Evolutionary conservation across 2,113 vertebrate species (phyloP).

Genomic region (Sapayoa aenigma): DNA sequence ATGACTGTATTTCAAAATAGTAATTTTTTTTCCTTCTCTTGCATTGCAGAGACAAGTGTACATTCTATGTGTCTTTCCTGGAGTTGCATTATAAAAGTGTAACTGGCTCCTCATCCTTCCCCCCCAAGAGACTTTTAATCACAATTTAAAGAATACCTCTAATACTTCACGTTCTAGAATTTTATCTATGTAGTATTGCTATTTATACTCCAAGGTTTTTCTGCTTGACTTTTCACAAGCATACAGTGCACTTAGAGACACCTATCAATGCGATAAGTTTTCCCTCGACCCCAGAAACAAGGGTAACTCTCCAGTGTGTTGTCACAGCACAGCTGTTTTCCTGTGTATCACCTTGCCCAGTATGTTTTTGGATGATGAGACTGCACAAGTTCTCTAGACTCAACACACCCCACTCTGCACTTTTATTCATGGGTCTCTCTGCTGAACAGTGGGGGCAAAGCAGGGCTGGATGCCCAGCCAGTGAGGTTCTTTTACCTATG

Average conservation of each 20-base stretch:
- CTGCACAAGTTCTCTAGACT: neutral
- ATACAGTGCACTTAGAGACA: neutral
- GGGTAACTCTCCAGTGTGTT: too few relatives aligned
- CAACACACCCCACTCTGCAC: fast-evolving
- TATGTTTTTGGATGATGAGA: neutral
- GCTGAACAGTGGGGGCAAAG: neutral
- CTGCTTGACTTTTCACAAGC: fast-evolving
- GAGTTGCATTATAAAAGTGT: neutral
- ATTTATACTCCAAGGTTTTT: neutral
- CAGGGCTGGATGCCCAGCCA: neutral
- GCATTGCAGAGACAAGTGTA: neutral
- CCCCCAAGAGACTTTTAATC: neutral
- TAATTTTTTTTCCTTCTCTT: neutral
- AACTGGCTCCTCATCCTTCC: neutral
- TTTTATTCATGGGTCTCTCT: neutral
- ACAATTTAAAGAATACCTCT: neutral
- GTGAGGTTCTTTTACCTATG: fast-evolving
- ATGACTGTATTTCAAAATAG: neutral
- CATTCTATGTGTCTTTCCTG: neutral
- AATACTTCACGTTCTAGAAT: neutral
- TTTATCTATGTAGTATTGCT: neutral
- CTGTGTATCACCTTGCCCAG: fast-evolving
- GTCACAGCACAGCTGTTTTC: neutral
- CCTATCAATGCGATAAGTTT: neutral
- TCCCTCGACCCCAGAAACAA: neutral